phyloP scores from a whole-genome alignment of 2,888 invertebrate genomes.

The Oithona nana region DNA sequence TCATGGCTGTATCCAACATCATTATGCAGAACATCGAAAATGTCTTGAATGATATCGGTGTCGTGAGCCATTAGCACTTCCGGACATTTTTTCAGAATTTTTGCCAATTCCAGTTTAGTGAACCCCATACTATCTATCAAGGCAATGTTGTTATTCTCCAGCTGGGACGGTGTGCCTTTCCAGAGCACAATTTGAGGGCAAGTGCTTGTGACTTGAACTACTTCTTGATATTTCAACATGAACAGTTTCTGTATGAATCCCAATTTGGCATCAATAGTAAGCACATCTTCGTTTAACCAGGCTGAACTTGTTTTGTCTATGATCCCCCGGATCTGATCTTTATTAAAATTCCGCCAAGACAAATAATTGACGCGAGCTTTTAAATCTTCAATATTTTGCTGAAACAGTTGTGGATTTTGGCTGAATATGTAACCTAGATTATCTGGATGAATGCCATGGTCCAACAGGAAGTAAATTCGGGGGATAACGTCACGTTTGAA shows the following conservation, averaged over 20 bases:
- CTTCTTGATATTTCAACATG: not conserved
- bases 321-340: not conserved
- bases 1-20: not conserved
- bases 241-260: not conserved
- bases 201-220: not conserved
- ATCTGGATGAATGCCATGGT: not conserved
- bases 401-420: not conserved
- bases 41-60: not conserved
- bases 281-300: not conserved
- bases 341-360: not conserved
- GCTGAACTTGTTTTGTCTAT: not conserved
- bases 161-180: not conserved
- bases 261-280: not conserved
- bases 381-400: not conserved
- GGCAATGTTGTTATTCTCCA: not conserved
- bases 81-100: not conserved
- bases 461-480: not conserved
- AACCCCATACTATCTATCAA: not conserved
- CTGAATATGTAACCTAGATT: not conserved
- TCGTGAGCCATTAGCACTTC: not conserved
- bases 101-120: not conserved
- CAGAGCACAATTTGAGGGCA: not conserved
- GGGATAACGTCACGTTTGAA: not conserved
- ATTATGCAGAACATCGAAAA: conserved; percentile 5
- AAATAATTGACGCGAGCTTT: not conserved